Evolutionary conservation across 2,113 vertebrate genomes (phyloP), one percentile per base, ranked within the genome.

Genomic region (Psittacula cyanocephala): DNA sequence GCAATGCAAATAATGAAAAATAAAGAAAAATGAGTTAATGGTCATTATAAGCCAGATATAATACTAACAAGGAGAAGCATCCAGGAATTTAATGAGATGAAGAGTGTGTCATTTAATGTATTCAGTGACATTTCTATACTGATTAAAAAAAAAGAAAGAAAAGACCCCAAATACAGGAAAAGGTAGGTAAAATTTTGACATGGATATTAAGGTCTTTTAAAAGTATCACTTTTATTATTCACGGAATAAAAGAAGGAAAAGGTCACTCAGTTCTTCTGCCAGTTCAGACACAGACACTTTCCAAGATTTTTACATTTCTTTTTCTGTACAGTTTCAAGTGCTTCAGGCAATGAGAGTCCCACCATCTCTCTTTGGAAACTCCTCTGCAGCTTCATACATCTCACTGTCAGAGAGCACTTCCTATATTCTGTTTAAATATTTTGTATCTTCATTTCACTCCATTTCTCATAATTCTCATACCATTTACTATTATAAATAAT

Each of bases 81-180:
- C 55, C 44, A 83, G 67, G 24, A 91, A 90, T 82, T 86, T 93
- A 90, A 76, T 93, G 63, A 90, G 68, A 85, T 81, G 67, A 95
- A 91, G 63, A 88, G 14, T 64, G 18, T 90, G 60, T 63, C 71
- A 75, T 68, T 75, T 93, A 90, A 94, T 83, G 29, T 71, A 93
- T 93, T 91, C 94, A 88, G 82, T 96, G 94, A 93, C 85, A 97
- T 96, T 96, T 95, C 93, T 64, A 88, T 80, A 74, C 39, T 81
- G 60, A 93, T 88, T 94, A 70, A 78, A 76, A 70, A 76, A 70
- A 70, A 76, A 72, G 10, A 49, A 72, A 77, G 28, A 89, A 89
- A 85, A 93, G 59, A 59, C 31, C 64, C 78, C 59, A 96, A 94
- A 94, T 86, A 82, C 37, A 24, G 9, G 50, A 77, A 91, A 96